phyloP scores from a whole-genome alignment of 2,888 invertebrate genomes.

The Synergus itoensis region DNA sequence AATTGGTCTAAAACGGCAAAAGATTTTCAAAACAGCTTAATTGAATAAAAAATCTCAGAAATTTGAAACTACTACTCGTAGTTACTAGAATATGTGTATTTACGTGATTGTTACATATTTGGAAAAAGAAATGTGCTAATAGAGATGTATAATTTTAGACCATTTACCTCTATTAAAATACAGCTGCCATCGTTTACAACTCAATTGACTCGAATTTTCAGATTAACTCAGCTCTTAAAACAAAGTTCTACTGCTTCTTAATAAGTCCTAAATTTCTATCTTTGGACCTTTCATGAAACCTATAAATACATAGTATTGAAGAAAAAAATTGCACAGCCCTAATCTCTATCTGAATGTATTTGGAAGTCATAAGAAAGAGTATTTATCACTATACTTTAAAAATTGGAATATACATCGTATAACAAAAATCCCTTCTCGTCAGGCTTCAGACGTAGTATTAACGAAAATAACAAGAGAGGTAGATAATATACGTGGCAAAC shows the following conservation, averaged over 20 bases:
- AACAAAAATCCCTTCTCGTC: conserved; percentile 66
- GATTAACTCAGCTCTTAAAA: background rate
- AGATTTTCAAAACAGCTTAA: background rate
- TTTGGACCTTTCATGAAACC: background rate
- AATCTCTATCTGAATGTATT: conserved; percentile 30
- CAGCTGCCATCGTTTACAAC: background rate
- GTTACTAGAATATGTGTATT: no score
- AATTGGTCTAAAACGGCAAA: background rate
- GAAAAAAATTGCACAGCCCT: conserved; percentile 30
- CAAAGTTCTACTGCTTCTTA: background rate
- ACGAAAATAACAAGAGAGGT: conserved; percentile 55
- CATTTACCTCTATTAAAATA: background rate
- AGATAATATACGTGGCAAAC: conserved; percentile 51
- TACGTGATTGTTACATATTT: no score
- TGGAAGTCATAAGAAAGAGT: conserved; percentile 24
- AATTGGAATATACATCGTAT: background rate
- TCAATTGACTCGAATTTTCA: background rate
- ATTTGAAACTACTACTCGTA: background rate
- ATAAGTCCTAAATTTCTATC: background rate
- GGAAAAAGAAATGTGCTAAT: background rate
- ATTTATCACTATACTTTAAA: conserved; percentile 15
- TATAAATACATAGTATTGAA: background rate
- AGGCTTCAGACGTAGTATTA: conserved; percentile 65
- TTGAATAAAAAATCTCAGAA: background rate
- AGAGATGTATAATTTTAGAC: background rate